Base-by-base conservation (phyloP, 2,888 invertebrate genomes). In the Aspidapion aeneum region DNA sequence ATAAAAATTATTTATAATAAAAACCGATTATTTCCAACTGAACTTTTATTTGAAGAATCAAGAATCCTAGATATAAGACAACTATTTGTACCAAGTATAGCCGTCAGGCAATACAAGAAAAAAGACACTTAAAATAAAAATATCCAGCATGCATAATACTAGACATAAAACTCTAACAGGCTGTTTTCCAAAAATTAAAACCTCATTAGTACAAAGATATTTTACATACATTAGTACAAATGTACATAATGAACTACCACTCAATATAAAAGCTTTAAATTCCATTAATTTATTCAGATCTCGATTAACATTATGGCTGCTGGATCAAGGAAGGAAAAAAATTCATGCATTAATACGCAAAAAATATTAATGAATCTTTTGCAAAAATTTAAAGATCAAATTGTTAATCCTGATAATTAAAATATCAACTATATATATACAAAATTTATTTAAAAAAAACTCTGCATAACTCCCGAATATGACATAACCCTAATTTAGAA, bases 61-160 rank as follows among this genome's bases (percentile, higher is more conserved):
- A 21, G 18, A 56, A 21, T 21, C 18, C 18, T 21, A 7, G 56
- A 56, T 18, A 21, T 18, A 3, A 18, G 56, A 17, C 56, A 56
- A 56, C 20, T 56, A 7, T 56, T 21, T 18, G 52, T 5, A n/a
- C 52, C 3, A 52, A 52, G 52, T 52, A 52, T 52, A 52, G 52
- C 52, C 7, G 5, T 52, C 3, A 17, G 52, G n/a, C 52, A 52
- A n/a, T 52, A 52, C 19, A 52, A 52, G 17, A 48, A 52, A 56
- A 56, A 56, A 56, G 20, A 56, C 21, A 56, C 56, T n/a, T 21
- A 9, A 56, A 18, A 56, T 7, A 56, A 9, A 56, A 18, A 56
- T 7, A 56, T 9, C 9, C 3, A 5, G 18, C 18, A 56, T 7
- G 3, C 21, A 56, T n/a, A 19, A 56, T 18, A 56, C 56, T 9